These are phyloP conservation scores for Elmis aenea DNA, from an alignment of 2,888 invertebrate genomes.

Conservation along the genomic window DNA sequence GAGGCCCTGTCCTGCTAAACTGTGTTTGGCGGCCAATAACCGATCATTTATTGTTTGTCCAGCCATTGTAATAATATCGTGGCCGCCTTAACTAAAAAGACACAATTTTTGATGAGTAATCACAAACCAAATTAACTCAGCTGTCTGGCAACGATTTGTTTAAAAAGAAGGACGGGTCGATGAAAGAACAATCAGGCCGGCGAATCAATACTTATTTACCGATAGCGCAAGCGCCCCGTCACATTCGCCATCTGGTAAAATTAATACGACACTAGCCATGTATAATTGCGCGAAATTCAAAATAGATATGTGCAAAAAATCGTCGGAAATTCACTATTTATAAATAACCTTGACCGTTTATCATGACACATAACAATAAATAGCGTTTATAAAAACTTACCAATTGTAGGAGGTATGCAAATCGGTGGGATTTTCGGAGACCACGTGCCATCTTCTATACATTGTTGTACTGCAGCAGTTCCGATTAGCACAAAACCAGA, in stretches of 20 bases:
- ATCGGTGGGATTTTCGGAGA: constrained; percentile 39
- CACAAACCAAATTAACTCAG: constrained; percentile 20
- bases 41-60: constrained; percentile 99
- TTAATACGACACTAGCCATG: no score
- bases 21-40: constrained; percentile 96
- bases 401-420: constrained; percentile 24
- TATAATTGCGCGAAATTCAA: constrained; percentile 22
- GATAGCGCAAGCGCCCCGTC: constrained; percentile 19
- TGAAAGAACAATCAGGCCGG: constrained; percentile 34
- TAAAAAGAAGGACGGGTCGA: constrained; percentile 36
- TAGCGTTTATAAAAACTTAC: constrained; percentile 14
- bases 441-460: constrained; percentile 42
- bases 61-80: constrained; percentile 59
- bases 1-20: constrained; percentile 97
- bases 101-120: constrained; percentile 4
- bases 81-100: not conserved
- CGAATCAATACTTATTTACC: constrained; percentile 35
- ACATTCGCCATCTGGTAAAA: constrained; percentile 12
- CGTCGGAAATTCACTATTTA: no score
- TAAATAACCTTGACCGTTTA: no score
- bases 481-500: constrained; percentile 39
- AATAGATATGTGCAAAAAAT: constrained; percentile 2
- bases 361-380: no score
- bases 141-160: constrained; percentile 20
- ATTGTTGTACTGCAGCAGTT: constrained; percentile 35